Evolutionary conservation across 1,140 invertebrate genomes (phyloP).

Genomic region (Mylabris phalerata): DNA sequence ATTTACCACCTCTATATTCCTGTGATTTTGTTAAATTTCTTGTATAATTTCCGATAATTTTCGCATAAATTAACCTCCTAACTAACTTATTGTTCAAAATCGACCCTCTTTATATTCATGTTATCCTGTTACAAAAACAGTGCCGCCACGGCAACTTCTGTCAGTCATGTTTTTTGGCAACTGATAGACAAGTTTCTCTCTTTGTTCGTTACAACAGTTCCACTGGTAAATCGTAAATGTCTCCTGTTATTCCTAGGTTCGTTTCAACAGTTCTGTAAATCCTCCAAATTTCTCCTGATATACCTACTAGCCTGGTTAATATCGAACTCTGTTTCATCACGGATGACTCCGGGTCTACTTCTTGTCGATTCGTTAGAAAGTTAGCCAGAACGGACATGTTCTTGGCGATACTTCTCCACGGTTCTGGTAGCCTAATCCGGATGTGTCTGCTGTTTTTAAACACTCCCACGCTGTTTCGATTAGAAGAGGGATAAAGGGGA

Average conservation of each 20-base stretch:
- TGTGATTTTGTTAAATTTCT: slow-evolving; percentile 22
- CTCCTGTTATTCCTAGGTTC: too few species aligned
- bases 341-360: neutral
- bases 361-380: too few species aligned
- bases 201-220: neutral
- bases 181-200: neutral
- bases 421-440: slow-evolving; percentile 2
- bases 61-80: slow-evolving; percentile 25
- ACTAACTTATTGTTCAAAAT: neutral
- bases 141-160: slow-evolving; percentile 21
- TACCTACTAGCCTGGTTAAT: too few species aligned
- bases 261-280: too few species aligned
- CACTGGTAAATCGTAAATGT: neutral
- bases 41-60: slow-evolving; percentile 28
- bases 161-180: slow-evolving; percentile 18
- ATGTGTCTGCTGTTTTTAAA: slow-evolving; percentile 7
- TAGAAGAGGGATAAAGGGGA: neutral
- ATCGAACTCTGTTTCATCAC: too few species aligned
- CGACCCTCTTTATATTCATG: neutral
- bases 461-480: slow-evolving; percentile 22
- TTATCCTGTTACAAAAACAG: neutral
- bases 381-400: neutral
- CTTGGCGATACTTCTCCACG: neutral
- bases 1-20: slow-evolving; percentile 8
- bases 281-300: too few species aligned